Percentiles rank a stretch among this genome's conserved stretches.
Evolutionary conservation across 2,888 invertebrate genomes (phyloP).

Genomic region (Nemapogon koenigi): DNA sequence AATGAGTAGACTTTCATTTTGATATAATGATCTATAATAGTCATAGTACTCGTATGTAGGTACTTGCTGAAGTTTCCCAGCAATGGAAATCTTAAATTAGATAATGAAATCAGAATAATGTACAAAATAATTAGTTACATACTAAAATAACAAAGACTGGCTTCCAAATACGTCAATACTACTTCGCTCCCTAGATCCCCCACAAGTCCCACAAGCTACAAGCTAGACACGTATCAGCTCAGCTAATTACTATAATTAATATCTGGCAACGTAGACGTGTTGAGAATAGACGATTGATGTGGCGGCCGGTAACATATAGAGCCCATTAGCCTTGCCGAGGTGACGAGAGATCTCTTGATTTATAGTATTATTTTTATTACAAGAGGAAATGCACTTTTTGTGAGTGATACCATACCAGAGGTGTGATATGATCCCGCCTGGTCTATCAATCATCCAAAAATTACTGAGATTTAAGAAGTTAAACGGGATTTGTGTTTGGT

Average conservation of each 20-base stretch:
- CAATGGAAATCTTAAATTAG: no score
- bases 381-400: conserved; percentile 44
- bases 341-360: conserved; percentile 29
- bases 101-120: no score
- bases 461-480: neutral
- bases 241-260: conserved; percentile 63
- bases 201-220: neutral
- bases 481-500: neutral
- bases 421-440: conserved; percentile 31
- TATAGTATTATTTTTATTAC: conserved; percentile 23
- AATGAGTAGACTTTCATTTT: no score
- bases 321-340: conserved; percentile 38
- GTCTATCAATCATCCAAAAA: conserved; percentile 42
- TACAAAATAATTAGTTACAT: no score
- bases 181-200: neutral
- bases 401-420: no score
- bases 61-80: no score
- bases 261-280: conserved; percentile 39
- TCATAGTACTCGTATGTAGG: no score
- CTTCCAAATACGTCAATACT: neutral
- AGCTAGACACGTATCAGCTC: conserved; percentile 7
- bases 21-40: no score
- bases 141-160: no score
- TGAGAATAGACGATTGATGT: conserved; percentile 56
- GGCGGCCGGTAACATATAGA: conserved; percentile 49